Base-by-base conservation (phyloP, 2,113 vertebrate species). In the Callipepla squamata region DNA sequence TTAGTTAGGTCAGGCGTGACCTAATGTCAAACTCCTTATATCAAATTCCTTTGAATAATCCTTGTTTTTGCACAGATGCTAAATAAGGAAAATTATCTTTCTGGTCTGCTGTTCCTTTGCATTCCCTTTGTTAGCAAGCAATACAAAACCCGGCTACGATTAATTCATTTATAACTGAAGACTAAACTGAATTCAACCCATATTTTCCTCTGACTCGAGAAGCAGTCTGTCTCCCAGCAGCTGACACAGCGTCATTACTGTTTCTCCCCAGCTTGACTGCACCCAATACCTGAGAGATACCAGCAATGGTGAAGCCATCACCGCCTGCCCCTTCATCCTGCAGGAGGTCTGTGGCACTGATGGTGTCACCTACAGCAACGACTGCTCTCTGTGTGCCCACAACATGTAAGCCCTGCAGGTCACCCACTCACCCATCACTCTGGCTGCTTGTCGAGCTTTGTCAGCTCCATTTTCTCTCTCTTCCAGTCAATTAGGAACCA, bases 381-480 rank as follows among this genome's bases (percentile, higher is more conserved):
- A 96, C 72, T 96, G 96, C 0, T 5, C 4, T 0, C 87, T 96
- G 20, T 96, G 96, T 32, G 93, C 91, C 87, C 96, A 96, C 2
- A 96, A 94, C 61, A 63, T 75, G 96, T 96, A 89, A 95, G 96
- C 11, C 69, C 63, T 44, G 81, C n/a, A 44, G 38, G 13, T 13
- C 38, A 9, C 11, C 38, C 40, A 8, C 30, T 0, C 1, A 30
- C 32, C 42, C 11, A 67, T 78, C 65, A 62, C 5, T 4, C 0
- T 19, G 8, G 11, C 2, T 3, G 1, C 4, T 5, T 22, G 5
- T 1, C 1, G 23, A 21, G 44, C 4, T 0, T 22, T 85, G 80
- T 65, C 38, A 86, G 91, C 48, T 53, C 72, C 38, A 11, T 15
- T 72, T 82, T 86, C 68, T 44, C 36, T 42, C 48, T 88, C n/a